These are phyloP conservation scores for Melinaea menophilus DNA, from an alignment of 2,888 invertebrate species.

Conservation along the genomic window DNA sequence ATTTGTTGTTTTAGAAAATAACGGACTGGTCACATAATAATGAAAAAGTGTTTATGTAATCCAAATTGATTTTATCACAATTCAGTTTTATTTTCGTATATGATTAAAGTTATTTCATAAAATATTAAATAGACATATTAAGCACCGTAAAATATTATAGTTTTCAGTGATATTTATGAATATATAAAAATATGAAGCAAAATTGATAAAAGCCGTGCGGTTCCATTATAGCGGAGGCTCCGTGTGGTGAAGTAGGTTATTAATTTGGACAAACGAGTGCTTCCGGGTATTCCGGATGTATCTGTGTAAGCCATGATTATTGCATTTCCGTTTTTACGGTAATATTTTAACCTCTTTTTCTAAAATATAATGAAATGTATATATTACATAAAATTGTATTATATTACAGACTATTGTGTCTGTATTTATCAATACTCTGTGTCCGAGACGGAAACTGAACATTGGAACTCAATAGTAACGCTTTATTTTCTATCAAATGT, in stretches of 20 bases:
- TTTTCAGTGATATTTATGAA: constrained; percentile 17
- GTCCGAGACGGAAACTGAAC: too few relatives aligned
- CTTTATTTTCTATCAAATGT: too few relatives aligned
- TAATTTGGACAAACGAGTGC: constrained; percentile 58
- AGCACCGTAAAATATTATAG: constrained; percentile 18
- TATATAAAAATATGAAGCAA: constrained; percentile 25
- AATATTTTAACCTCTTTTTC: background rate
- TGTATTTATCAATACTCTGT: too few relatives aligned
- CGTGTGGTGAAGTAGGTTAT: constrained; percentile 57
- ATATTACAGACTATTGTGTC: too few relatives aligned
- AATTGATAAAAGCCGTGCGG: constrained; percentile 28
- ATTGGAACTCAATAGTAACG: too few relatives aligned
- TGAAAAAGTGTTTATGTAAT: too few relatives aligned
- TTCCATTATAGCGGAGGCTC: constrained; percentile 37
- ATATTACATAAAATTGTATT: too few relatives aligned
- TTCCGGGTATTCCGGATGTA: constrained; percentile 48
- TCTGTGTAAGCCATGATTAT: constrained; percentile 31
- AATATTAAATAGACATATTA: constrained; percentile 12
- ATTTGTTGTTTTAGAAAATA: too few relatives aligned
- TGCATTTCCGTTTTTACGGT: background rate
- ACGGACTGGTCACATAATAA: too few relatives aligned
- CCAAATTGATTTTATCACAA: background rate
- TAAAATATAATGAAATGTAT: background rate
- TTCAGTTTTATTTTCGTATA: background rate
- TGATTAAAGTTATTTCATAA: background rate